Percentiles rank a stretch among this genome's conserved stretches.
Evolutionary conservation across 2,797 vertebrate species (phyloP).

Genomic region (Gobionotothen gibberifrons): DNA sequence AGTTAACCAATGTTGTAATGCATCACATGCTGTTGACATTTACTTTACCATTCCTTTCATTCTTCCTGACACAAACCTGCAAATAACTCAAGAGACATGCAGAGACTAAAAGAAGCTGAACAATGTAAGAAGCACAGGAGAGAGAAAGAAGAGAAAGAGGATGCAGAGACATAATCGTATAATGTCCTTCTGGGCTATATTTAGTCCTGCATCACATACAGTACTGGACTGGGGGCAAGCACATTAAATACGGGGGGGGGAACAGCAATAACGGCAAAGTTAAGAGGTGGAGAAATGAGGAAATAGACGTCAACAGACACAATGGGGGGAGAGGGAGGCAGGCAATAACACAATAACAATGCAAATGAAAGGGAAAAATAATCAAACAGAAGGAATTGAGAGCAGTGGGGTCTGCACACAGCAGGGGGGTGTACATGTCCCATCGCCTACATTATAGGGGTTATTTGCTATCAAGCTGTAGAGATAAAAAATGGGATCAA

Average conservation of each 20-base stretch:
- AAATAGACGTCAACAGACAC: slow-evolving; percentile 62
- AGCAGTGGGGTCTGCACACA: slow-evolving; percentile 41
- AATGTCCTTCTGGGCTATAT: slow-evolving; percentile 70
- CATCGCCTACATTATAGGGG: slow-evolving; percentile 2
- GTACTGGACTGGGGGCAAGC: slow-evolving; percentile 52
- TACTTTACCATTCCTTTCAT: slow-evolving; percentile 17
- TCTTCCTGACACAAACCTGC: slow-evolving; percentile 30
- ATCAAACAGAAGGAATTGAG: slow-evolving; percentile 50
- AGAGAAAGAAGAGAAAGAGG: slow-evolving; percentile 39
- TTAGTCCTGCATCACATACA: slow-evolving; percentile 63
- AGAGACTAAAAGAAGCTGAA: slow-evolving; percentile 22
- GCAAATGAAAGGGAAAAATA: slow-evolving; percentile 71
- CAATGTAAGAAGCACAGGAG: slow-evolving; percentile 32
- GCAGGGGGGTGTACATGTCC: slow-evolving; percentile 51
- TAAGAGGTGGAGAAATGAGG: slow-evolving; percentile 56
- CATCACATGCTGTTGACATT: slow-evolving; percentile 30
- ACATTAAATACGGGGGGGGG: slow-evolving; percentile 40
- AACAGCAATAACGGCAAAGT: slow-evolving; percentile 57
- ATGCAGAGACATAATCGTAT: slow-evolving; percentile 67
- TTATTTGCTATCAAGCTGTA: slow-evolving; percentile 48
- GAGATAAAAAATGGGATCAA: slow-evolving; percentile 37
- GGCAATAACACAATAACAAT: slow-evolving; percentile 80
- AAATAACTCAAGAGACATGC: slow-evolving; percentile 54
- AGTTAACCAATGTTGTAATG: slow-evolving; percentile 1
- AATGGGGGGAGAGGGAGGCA: slow-evolving; percentile 27